Conservation (phyloP, 2,888 invertebrate species). For the Sclerodermus sp. region DNA sequence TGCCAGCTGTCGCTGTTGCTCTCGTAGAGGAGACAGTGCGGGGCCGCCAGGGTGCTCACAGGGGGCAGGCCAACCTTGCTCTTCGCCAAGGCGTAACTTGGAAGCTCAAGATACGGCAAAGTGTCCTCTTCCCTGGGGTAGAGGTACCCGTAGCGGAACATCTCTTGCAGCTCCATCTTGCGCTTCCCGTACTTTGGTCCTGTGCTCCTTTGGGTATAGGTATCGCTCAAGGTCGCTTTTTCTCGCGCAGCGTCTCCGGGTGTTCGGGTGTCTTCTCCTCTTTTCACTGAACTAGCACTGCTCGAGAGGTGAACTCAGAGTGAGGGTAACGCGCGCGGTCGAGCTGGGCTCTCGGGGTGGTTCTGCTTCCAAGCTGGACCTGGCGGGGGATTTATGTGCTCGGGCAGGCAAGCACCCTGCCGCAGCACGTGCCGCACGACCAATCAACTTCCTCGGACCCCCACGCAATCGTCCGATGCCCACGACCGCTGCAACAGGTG, state of each 20-base stretch:
- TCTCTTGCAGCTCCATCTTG: slow-evolving; percentile 52
- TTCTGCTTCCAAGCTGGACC: slow-evolving; percentile 40
- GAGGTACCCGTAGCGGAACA: slow-evolving; percentile 55
- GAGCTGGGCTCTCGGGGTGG: slow-evolving; percentile 34
- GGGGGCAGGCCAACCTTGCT: slow-evolving; percentile 44
- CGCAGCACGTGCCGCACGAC: slow-evolving; percentile 53
- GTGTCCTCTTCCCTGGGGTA: slow-evolving; percentile 46
- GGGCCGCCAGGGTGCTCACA: slow-evolving; percentile 31
- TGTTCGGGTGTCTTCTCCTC: too few relatives aligned
- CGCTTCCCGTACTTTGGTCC: too few relatives aligned
- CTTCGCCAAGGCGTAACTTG: slow-evolving; percentile 42
- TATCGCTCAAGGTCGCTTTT: too few relatives aligned
- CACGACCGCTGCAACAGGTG: slow-evolving; percentile 48
- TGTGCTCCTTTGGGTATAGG: too few relatives aligned
- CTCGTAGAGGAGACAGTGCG: slow-evolving; percentile 31
- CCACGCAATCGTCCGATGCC: neutral
- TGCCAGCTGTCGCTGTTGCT: slow-evolving; percentile 54
- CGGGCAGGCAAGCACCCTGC: slow-evolving; percentile 49
- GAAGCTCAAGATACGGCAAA: slow-evolving; percentile 45
- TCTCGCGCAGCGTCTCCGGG: too few relatives aligned
- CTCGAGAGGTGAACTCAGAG: neutral
- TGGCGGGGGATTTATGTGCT: slow-evolving; percentile 50
- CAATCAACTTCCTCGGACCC: slow-evolving; percentile 33
- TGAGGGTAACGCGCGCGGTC: slow-evolving; percentile 9
- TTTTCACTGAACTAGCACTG: neutral